These are phyloP conservation scores for Gerris buenoi DNA, from an alignment of 1,140 invertebrate species.

Conservation along the genomic window DNA sequence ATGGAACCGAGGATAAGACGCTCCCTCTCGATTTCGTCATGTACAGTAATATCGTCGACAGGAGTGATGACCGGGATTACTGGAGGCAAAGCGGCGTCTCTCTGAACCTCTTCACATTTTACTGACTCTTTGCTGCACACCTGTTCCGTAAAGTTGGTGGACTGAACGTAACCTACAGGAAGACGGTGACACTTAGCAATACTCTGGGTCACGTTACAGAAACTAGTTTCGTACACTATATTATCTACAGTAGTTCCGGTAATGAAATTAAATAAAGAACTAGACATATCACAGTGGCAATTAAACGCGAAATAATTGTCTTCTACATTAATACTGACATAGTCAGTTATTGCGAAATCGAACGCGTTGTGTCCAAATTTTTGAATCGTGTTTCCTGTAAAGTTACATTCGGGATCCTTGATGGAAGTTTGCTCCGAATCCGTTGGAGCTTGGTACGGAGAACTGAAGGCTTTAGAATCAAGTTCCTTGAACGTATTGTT, in stretches of 20 bases:
- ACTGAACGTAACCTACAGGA: conserved; percentile 41
- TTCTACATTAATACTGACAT: conserved; percentile 33
- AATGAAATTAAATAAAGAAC: conserved; percentile 26
- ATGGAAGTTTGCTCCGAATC: neutral
- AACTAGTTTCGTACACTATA: conserved; percentile 38
- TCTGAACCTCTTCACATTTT: conserved; percentile 14
- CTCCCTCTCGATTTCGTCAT: conserved; percentile 28
- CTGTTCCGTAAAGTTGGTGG: conserved; percentile 42
- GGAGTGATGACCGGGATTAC: conserved; percentile 14
- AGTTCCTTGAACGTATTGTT: conserved; percentile 44
- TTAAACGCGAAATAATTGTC: conserved; percentile 43
- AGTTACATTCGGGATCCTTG: conserved; percentile 35
- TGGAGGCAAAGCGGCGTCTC: conserved; percentile 13
- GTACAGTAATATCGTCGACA: conserved; percentile 11
- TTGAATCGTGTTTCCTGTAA: conserved; percentile 43
- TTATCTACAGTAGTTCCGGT: conserved; percentile 23
- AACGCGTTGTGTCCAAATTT: conserved; percentile 34
- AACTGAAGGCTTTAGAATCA: conserved; percentile 37
- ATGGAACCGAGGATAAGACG: conserved; percentile 34
- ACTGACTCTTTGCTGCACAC: conserved; percentile 36
- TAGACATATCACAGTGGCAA: conserved; percentile 43
- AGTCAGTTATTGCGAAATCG: conserved; percentile 24
- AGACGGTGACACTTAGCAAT: conserved; percentile 45
- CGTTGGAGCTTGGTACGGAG: conserved; percentile 19
- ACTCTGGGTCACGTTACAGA: conserved; percentile 40